phyloP scores from a whole-genome alignment of 2,888 invertebrate species.

The Eristalis arbustorum region DNA sequence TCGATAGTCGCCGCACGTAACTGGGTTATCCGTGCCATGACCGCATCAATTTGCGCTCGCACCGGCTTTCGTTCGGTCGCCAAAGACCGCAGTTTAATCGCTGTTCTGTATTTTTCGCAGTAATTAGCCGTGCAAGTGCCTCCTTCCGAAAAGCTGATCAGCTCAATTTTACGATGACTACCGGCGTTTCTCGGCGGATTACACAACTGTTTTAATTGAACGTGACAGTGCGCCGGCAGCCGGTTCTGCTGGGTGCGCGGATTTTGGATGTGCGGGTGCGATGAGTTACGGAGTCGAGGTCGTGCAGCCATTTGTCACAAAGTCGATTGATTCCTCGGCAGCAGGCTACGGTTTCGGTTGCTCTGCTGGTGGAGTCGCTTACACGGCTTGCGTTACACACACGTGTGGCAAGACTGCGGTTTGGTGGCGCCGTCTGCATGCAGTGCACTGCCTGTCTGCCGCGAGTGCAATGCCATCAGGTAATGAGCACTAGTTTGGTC shows the following conservation, averaged over 20 bases:
- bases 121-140: conserved; percentile 44
- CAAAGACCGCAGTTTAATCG: conserved; percentile 49
- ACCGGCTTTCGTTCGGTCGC: conserved; percentile 7
- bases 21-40: conserved; percentile 61
- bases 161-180: background rate
- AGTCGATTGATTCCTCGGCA: background rate
- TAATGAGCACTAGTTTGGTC: background rate
- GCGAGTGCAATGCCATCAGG: background rate
- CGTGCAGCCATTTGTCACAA: too few relatives aligned
- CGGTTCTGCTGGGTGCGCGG: too few relatives aligned
- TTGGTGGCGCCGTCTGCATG: background rate
- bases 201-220: background rate
- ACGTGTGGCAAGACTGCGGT: background rate
- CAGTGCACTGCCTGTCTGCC: background rate
- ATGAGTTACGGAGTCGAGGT: background rate
- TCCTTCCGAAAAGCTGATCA: background rate
- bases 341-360: background rate
- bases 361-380: background rate
- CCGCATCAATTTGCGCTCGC: conserved; percentile 51
- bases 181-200: background rate
- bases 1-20: conserved; percentile 61
- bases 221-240: background rate
- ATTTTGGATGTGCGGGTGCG: too few relatives aligned
- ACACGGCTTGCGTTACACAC: background rate
- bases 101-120: conserved; percentile 16